Conservation (phyloP, 2,888 invertebrate genomes). For the Esperia sulphurella region DNA sequence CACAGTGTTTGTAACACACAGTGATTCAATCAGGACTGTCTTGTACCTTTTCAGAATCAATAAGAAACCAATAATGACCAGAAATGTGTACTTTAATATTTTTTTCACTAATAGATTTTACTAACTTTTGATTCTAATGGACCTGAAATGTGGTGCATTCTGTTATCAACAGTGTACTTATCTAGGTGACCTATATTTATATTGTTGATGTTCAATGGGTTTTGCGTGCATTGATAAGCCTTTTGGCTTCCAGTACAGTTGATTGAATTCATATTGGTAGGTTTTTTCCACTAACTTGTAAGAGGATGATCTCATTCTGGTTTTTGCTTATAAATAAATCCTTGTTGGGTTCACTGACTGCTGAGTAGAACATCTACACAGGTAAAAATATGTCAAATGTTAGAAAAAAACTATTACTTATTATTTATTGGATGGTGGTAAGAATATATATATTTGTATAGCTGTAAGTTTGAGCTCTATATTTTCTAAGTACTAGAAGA, state of each 20-base stretch:
- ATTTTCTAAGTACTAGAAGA: no score
- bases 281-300: neutral
- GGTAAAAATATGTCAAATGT: neutral
- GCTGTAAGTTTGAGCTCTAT: no score
- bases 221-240: conserved; percentile 30
- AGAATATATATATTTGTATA: no score
- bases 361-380: neutral
- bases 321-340: neutral
- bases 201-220: conserved; percentile 24
- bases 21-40: no score
- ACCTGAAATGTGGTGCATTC: neutral
- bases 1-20: no score
- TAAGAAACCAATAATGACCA: no score
- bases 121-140: neutral
- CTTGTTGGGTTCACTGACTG: neutral
- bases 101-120: no score
- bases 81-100: no score
- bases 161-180: conserved; percentile 15
- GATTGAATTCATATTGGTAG: neutral
- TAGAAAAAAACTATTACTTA: no score
- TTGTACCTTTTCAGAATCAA: no score
- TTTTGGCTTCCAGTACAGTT: neutral
- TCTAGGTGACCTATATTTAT: conserved; percentile 25
- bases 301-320: neutral
- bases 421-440: no score